Conservation (phyloP, 2,888 invertebrate species). For the Laspeyria flexula region DNA sequence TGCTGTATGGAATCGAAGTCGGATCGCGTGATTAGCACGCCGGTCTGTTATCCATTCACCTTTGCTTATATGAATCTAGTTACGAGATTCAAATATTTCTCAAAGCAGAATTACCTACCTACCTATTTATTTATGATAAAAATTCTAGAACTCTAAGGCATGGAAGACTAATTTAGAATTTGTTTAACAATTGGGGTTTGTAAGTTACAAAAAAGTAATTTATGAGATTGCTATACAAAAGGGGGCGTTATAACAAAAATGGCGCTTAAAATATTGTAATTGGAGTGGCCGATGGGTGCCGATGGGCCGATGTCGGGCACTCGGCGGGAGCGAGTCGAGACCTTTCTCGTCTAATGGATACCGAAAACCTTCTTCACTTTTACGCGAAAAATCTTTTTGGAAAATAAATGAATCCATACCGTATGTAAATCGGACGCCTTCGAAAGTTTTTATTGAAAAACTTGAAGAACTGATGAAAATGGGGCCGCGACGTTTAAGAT, state of each 20-base stretch:
- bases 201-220: conserved; percentile 13
- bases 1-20: too few species aligned
- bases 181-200: too few species aligned
- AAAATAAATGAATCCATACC: conserved; percentile 83
- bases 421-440: conserved; percentile 82
- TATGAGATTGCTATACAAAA: conserved; percentile 43
- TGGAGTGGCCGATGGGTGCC: conserved; percentile 61
- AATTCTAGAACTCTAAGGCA: too few species aligned
- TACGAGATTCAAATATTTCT: too few species aligned
- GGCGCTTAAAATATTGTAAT: conserved; percentile 71
- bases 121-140: too few species aligned
- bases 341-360: conserved; percentile 78
- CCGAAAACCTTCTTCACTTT: conserved; percentile 75
- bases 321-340: conserved; percentile 55
- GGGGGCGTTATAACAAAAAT: conserved; percentile 52
- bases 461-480: conserved; percentile 84
- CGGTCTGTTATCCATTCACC: too few species aligned
- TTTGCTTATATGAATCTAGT: too few species aligned
- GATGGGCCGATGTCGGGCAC: conserved; percentile 50
- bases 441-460: conserved; percentile 86
- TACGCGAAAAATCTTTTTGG: conserved; percentile 78
- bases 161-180: too few species aligned
- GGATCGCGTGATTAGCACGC: too few species aligned
- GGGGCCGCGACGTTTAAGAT: conserved; percentile 77
- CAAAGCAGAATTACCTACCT: too few species aligned